Percentiles rank a stretch among this genome's conserved stretches.
These are phyloP conservation scores for Oreochromis tanganicae DNA, from an alignment of 2,113 vertebrate genomes.

Conservation along the genomic window DNA sequence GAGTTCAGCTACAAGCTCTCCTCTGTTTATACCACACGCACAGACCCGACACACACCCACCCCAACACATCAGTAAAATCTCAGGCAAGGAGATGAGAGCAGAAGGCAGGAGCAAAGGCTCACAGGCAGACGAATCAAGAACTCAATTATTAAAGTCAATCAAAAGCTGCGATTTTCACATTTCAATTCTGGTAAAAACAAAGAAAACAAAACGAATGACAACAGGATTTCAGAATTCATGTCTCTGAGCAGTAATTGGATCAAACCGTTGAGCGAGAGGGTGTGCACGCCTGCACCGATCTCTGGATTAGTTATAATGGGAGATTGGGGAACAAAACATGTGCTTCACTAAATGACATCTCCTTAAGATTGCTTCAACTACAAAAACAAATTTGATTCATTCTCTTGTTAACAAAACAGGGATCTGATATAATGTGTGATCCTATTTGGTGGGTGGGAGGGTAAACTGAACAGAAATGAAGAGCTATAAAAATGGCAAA, in stretches of 20 bases:
- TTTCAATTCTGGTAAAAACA: conserved; percentile 42
- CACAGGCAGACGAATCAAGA: conserved; percentile 60
- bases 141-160: conserved; percentile 48
- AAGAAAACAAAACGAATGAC: neutral
- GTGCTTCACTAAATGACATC: conserved; percentile 51
- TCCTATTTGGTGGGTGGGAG: conserved; percentile 15
- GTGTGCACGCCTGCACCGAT: neutral
- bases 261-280: conserved; percentile 35
- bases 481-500: conserved; percentile 50
- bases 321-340: conserved; percentile 17
- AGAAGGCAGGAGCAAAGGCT: conserved; percentile 67
- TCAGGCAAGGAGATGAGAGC: conserved; percentile 56
- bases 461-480: conserved; percentile 32
- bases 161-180: conserved; percentile 56
- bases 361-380: conserved; percentile 52
- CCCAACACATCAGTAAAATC: conserved; percentile 25
- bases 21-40: neutral
- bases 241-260: neutral
- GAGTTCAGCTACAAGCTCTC: conserved; percentile 1
- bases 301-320: conserved; percentile 30
- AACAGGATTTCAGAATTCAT: conserved; percentile 13
- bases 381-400: conserved; percentile 44
- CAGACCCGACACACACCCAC: conserved; percentile 9
- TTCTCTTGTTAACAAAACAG: conserved; percentile 43
- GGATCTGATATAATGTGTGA: conserved; percentile 38